Base-by-base conservation (phyloP, 2,797 vertebrate species). In the Nyctibius grandis region DNA sequence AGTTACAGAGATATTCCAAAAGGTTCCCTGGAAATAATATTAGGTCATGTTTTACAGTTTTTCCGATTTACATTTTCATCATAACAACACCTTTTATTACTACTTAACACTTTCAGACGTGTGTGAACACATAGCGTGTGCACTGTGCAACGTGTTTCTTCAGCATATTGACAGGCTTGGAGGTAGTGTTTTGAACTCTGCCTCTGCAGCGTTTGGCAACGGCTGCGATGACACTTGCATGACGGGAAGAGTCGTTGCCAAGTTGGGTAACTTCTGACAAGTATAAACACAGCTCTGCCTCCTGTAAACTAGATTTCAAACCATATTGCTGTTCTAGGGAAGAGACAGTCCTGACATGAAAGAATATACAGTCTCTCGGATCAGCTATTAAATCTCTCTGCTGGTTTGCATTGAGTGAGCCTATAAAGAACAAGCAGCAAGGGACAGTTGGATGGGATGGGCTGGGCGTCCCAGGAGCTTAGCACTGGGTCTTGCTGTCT, bases 201-300 rank as follows among this genome's bases (percentile, higher is more conserved):
- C 78, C 91, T 96, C 75, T 81, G 81, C 85, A 81, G 56, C 3
- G 8, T 85, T 96, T 96, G 94, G 94, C 95, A 97, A 16, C 36
- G 59, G 6, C 67, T 63, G 76, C 4, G 9, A 22, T 63, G 90
- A 26, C 76, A 91, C 57, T 91, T 92, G 95, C 93, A 85, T 93
- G 93, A 95, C 61, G 89, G 92, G 94, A 95, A 73, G 83, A 73
- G 38, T 34, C 11, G 0, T 54, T 85, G 94, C 93, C 95, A 94
- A 91, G 82, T 77, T 97, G 96, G 42, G 95, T 89, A 96, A 95
- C 86, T 94, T 87, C 76, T 92, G 86, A 95, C 96, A 91, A 97
- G 95, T 89, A 96, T 83, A 89, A 94, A 95, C 93, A 91, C 48
- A 36, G 65, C 61, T 91, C 92, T 96, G 96, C 72, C 68, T 94